Base-by-base conservation (phyloP, 2,113 vertebrate genomes). In the Malurus elegans region DNA sequence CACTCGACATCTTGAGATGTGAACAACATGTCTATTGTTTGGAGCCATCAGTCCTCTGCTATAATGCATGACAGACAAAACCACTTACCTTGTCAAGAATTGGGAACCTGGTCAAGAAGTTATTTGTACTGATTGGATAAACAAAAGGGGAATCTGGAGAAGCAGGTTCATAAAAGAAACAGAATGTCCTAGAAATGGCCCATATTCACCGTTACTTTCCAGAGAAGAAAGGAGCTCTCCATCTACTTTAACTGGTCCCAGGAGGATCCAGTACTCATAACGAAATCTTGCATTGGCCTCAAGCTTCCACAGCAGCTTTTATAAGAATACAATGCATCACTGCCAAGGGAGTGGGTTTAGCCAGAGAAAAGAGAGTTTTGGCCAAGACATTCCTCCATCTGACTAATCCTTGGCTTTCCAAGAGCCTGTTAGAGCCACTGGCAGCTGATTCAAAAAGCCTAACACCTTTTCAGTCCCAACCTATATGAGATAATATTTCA, bases 341-440 rank as follows among this genome's bases (percentile, higher is more conserved):
- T 96, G 95, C 92, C 93, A 95, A 94, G 71, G 47, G 85, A 94
- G 60, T 2, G 23, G 60, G 76, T 56, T 96, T 92, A 93, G 95
- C 90, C 93, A 96, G 95, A 95, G 51, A 93, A 96, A 96, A 83
- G 85, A 65, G 53, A 67, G 45, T 71, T 96, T 80, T 95, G 86
- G 90, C 95, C 92, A 96, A 86, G 72, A 90, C 90, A 94, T 95
- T 94, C 79, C 92, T 95, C 87, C 85, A 95, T 95, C 93, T 96
- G 95, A 95, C 93, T 94, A 92, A 94, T 95, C 88, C 72, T 79
- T 94, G 95, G 86, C 95, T 94, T 95, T 95, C 79, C 83, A 93
- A 95, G 60, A 95, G 93, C 76, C 75, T 93, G 47, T 79, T 88
- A 87, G 72, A 96, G 79, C 60, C 82, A 94, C 88, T 90, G 82